Conservation (phyloP, 2,888 invertebrate genomes). For the Lithophane leautieri region DNA sequence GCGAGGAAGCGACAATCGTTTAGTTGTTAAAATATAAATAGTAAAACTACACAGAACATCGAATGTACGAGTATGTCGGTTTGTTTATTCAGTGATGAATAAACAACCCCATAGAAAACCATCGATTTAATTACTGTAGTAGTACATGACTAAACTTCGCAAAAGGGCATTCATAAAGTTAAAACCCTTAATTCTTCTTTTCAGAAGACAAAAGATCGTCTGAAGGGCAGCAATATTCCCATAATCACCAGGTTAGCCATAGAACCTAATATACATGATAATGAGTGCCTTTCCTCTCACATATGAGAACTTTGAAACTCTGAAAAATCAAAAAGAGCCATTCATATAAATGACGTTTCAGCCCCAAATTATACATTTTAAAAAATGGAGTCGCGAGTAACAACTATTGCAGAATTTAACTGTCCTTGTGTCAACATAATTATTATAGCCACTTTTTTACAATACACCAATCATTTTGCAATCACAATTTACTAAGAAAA, state of each 20-base stretch:
- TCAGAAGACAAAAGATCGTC: background rate
- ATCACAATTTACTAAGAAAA: slow-evolving; percentile 47
- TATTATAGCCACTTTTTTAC: slow-evolving; percentile 3
- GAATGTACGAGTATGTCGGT: background rate
- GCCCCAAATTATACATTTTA: background rate
- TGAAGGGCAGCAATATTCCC: background rate
- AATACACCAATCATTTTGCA: slow-evolving; percentile 39
- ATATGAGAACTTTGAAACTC: background rate
- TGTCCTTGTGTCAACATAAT: slow-evolving; percentile 24
- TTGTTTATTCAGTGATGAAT: background rate
- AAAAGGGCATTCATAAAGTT: background rate
- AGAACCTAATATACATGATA: background rate
- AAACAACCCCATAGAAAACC: background rate
- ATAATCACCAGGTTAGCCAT: background rate
- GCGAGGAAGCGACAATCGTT: slow-evolving; percentile 17
- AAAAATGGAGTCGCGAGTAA: background rate
- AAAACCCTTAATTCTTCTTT: background rate
- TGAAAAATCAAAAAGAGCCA: background rate
- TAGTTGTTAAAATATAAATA: slow-evolving; percentile 31
- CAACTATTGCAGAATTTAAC: slow-evolving; percentile 15
- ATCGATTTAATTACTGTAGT: background rate
- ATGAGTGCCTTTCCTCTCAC: background rate
- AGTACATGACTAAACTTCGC: background rate
- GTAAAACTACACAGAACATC: background rate
- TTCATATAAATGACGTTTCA: too few relatives aligned